Evolutionary conservation across 1,140 invertebrate genomes (phyloP).

Genomic region (Caenorhabditis tropicalis): DNA sequence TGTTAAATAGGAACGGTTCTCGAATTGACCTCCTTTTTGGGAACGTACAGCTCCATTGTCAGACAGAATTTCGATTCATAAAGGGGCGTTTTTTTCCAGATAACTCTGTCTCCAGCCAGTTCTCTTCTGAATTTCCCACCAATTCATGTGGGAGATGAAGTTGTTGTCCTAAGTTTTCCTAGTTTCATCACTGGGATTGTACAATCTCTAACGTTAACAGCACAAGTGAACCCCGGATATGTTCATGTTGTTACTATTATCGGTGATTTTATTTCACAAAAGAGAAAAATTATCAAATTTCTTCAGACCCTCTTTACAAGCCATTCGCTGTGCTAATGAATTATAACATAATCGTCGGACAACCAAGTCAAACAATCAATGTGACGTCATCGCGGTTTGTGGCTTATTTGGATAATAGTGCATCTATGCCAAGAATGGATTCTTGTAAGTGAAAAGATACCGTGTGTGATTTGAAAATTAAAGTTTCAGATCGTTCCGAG

Average conservation of each 20-base stretch:
- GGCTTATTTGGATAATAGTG: slow-evolving; percentile 14
- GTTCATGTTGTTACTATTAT: neutral
- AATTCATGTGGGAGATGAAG: slow-evolving; percentile 20
- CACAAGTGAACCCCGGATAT: slow-evolving; percentile 14
- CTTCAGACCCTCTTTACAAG: slow-evolving; percentile 1
- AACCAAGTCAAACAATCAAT: slow-evolving; percentile 27
- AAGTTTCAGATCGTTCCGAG: slow-evolving; percentile 1
- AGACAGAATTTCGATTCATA: too few relatives aligned
- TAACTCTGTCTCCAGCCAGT: neutral
- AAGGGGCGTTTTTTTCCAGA: too few relatives aligned
- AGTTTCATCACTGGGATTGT: neutral
- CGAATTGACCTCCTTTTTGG: too few relatives aligned
- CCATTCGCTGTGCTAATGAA: slow-evolving; percentile 5
- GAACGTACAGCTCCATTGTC: too few relatives aligned
- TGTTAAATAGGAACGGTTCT: too few relatives aligned
- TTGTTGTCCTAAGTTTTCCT: neutral
- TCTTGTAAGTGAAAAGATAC: neutral
- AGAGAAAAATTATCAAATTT: neutral
- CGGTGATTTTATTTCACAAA: neutral
- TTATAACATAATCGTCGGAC: slow-evolving; percentile 9
- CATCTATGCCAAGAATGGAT: neutral
- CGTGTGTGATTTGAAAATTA: neutral
- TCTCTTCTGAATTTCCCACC: neutral
- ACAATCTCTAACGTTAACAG: neutral
- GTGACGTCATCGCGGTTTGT: slow-evolving; percentile 25